These are phyloP conservation scores for Drosophila seguyi DNA, from an alignment of 1,140 invertebrate genomes.

Conservation along the genomic window DNA sequence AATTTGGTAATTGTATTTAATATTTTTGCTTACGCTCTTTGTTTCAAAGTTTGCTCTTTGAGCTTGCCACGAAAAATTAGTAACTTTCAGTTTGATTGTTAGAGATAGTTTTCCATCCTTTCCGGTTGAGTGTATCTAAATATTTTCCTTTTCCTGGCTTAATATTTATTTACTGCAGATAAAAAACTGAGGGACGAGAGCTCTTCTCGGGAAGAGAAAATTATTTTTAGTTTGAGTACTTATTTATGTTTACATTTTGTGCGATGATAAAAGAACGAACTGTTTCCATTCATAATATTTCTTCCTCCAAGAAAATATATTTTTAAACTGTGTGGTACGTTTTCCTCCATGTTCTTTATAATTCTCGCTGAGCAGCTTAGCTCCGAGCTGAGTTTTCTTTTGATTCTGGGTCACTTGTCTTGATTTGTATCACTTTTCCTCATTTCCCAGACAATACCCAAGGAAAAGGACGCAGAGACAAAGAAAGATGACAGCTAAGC, in stretches of 20 bases:
- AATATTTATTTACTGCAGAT: slow-evolving; percentile 30
- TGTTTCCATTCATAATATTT: not conserved
- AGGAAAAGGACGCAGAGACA: slow-evolving; percentile 9
- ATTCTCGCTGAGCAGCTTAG: slow-evolving; percentile 30
- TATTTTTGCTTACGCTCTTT: slow-evolving; percentile 28
- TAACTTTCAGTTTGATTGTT: slow-evolving; percentile 26
- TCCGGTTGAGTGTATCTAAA: slow-evolving; percentile 13
- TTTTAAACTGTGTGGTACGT: not conserved
- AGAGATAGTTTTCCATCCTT: slow-evolving; percentile 21
- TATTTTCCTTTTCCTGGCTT: slow-evolving; percentile 20
- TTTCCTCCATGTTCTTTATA: not conserved
- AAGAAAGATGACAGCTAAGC: slow-evolving; percentile 18
- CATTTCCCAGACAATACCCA: slow-evolving; percentile 5
- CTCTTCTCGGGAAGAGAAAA: not conserved
- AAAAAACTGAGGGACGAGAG: not conserved
- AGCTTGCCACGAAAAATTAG: slow-evolving; percentile 30
- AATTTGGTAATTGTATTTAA: slow-evolving; percentile 57
- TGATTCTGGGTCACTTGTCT: slow-evolving; percentile 41
- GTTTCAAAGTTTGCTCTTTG: too few relatives aligned
- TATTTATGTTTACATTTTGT: slow-evolving; percentile 13
- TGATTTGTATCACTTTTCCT: slow-evolving; percentile 30
- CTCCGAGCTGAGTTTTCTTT: slow-evolving; percentile 1
- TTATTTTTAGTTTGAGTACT: slow-evolving; percentile 5
- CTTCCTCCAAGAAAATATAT: not conserved
- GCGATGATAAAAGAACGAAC: not conserved